Percentiles rank a stretch among this genome's conserved stretches.
Conservation (phyloP, 2,797 vertebrate genomes). For the Lepus oiostolus region DNA sequence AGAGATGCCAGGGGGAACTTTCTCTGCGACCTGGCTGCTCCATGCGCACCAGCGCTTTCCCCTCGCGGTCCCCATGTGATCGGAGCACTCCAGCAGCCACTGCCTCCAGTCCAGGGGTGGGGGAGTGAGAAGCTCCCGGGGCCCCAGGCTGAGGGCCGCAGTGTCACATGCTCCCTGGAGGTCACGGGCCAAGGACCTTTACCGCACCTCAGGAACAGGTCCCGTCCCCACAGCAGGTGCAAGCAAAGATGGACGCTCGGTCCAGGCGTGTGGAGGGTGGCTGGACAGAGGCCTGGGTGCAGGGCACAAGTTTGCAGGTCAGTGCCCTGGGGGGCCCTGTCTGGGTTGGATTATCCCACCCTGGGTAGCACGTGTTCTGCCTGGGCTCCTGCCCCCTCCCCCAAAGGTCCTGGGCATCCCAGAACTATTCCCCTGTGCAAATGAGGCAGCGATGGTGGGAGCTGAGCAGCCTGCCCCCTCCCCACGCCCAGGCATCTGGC, state of each 20-base stretch:
- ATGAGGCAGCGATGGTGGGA: background rate
- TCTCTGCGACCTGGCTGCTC: slow-evolving; percentile 9
- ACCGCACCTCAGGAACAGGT: background rate
- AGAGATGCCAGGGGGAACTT: background rate
- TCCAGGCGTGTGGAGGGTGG: background rate
- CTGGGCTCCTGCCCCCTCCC: background rate
- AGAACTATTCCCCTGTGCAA: background rate
- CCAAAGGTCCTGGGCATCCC: background rate
- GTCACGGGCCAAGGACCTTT: background rate
- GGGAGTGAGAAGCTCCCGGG: background rate
- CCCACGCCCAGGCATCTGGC: too few relatives aligned
- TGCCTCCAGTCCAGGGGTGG: background rate
- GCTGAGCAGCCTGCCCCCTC: too few relatives aligned
- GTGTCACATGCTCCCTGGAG: background rate
- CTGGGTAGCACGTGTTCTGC: too few relatives aligned
- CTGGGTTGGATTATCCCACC: background rate
- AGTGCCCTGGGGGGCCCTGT: background rate
- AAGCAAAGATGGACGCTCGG: slow-evolving; percentile 3
- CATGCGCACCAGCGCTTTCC: background rate
- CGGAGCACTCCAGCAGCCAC: background rate
- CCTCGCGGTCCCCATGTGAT: background rate
- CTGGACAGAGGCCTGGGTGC: background rate
- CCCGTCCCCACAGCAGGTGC: background rate
- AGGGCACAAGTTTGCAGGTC: background rate
- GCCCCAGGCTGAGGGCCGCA: background rate